A percentile compares a stretch with the other conserved stretches of the same genome.
These are phyloP conservation scores for Gadus chalcogrammus DNA, from an alignment of 2,113 vertebrate genomes.

Conservation along the genomic window DNA sequence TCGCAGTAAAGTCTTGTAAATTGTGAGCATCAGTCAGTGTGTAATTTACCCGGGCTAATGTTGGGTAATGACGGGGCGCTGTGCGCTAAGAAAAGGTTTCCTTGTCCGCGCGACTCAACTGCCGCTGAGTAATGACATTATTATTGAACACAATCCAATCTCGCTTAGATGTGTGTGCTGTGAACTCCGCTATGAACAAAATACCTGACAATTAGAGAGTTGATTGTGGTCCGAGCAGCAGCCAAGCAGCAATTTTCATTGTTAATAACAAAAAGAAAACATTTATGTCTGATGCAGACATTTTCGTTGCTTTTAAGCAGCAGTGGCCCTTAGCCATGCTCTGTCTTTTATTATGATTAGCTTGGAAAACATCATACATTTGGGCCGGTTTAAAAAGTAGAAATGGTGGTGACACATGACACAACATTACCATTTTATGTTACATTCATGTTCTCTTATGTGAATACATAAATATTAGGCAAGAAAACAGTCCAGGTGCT, in stretches of 20 bases:
- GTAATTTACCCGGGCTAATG: conserved; percentile 49
- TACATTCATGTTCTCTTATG: conserved; percentile 48
- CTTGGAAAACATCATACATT: conserved; percentile 66
- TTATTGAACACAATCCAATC: conserved; percentile 34
- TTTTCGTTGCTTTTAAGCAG: conserved; percentile 58
- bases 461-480: conserved; percentile 68
- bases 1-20: conserved; percentile 58
- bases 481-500: not conserved
- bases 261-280: conserved; percentile 84
- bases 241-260: conserved; percentile 79
- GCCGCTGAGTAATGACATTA: conserved; percentile 52
- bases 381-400: conserved; percentile 66
- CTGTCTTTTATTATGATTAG: conserved; percentile 76
- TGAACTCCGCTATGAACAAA: conserved; percentile 67
- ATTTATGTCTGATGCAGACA: conserved; percentile 76
- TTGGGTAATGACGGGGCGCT: conserved; percentile 49
- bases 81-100: conserved; percentile 32
- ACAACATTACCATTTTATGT: conserved; percentile 75
- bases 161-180: conserved; percentile 29
- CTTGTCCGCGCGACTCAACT: conserved; percentile 14
- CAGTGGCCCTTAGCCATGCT: conserved; percentile 51
- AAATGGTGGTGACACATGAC: conserved; percentile 63
- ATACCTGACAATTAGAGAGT: conserved; percentile 66
- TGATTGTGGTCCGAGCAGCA: conserved; percentile 75
- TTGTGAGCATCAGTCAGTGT: conserved; percentile 62